Evolutionary conservation across 2,113 vertebrate species (phyloP).

Genomic region (Chaetodon auriga): DNA sequence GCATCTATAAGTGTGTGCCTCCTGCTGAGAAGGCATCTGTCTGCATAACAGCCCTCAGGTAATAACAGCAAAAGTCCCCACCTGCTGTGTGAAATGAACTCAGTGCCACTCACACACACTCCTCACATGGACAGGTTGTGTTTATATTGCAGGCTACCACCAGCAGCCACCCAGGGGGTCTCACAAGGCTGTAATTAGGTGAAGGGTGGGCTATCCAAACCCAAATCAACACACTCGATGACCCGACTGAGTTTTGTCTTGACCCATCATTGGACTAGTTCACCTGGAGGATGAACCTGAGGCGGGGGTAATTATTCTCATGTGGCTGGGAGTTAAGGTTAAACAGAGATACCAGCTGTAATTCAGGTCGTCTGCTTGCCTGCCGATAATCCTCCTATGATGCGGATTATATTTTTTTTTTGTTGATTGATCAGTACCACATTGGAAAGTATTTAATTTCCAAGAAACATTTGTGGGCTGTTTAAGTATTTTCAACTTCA

Average conservation of each 20-base stretch:
- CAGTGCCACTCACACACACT: slow-evolving; percentile 53
- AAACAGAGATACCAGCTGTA: not conserved
- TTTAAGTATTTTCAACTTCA: no score
- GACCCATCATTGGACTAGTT: slow-evolving; percentile 52
- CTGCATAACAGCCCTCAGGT: slow-evolving; percentile 76
- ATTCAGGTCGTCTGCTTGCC: not conserved
- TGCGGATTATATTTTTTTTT: not conserved
- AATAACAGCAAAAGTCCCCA: slow-evolving; percentile 78
- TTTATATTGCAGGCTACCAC: slow-evolving; percentile 68
- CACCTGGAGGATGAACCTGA: slow-evolving; percentile 46
- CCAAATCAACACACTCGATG: slow-evolving; percentile 53
- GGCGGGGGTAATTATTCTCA: slow-evolving; percentile 38
- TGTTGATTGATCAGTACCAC: not conserved
- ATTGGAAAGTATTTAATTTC: not conserved
- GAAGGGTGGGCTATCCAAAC: slow-evolving; percentile 66
- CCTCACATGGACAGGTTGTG: slow-evolving; percentile 64
- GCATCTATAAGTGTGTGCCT: slow-evolving; percentile 50
- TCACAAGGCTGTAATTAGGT: slow-evolving; percentile 73
- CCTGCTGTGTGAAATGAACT: slow-evolving; percentile 72
- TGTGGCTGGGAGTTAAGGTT: not conserved
- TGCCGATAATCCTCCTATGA: not conserved
- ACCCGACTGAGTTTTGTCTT: slow-evolving; percentile 44
- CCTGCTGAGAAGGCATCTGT: slow-evolving; percentile 81
- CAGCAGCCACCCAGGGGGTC: slow-evolving; percentile 58
- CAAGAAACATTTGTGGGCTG: no score